phyloP scores from a whole-genome alignment of 1,140 invertebrate genomes.

The Pinna nobilis region DNA sequence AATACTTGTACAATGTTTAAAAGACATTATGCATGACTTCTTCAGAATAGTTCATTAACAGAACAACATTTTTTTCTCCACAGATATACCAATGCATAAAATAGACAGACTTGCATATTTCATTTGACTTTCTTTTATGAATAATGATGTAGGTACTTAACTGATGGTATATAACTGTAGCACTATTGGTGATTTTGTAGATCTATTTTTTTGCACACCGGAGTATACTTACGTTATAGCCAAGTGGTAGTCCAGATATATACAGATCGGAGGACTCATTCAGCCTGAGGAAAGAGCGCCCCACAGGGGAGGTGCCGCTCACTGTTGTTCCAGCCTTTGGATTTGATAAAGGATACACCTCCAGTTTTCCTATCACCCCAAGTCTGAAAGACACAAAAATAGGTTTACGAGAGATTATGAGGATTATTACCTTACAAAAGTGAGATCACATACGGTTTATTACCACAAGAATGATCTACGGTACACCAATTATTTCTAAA shows the following conservation, averaged over 20 bases:
- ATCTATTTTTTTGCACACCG: background rate
- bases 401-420: background rate
- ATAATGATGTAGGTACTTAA: too few species aligned
- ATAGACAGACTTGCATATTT: too few species aligned
- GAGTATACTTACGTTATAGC: conserved; percentile 24
- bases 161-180: too few species aligned
- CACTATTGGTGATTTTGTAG: too few species aligned
- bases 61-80: too few species aligned
- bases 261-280: conserved; percentile 57
- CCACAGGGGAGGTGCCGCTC: conserved; percentile 72
- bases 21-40: too few species aligned
- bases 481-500: background rate
- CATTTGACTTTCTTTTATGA: too few species aligned
- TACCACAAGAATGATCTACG: background rate
- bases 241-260: conserved; percentile 50
- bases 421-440: too few species aligned
- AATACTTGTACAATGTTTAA: too few species aligned
- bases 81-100: too few species aligned
- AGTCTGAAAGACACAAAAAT: conserved; percentile 68
- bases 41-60: too few species aligned
- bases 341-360: conserved; percentile 74
- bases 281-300: conserved; percentile 78
- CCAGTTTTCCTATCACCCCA: conserved; percentile 78
- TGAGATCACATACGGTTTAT: background rate
- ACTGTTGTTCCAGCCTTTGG: conserved; percentile 21